A percentile compares a stretch with the other conserved stretches of the same genome.
These are phyloP conservation scores for Hyppa rectilinea DNA, from an alignment of 2,888 invertebrate genomes.

Conservation along the genomic window DNA sequence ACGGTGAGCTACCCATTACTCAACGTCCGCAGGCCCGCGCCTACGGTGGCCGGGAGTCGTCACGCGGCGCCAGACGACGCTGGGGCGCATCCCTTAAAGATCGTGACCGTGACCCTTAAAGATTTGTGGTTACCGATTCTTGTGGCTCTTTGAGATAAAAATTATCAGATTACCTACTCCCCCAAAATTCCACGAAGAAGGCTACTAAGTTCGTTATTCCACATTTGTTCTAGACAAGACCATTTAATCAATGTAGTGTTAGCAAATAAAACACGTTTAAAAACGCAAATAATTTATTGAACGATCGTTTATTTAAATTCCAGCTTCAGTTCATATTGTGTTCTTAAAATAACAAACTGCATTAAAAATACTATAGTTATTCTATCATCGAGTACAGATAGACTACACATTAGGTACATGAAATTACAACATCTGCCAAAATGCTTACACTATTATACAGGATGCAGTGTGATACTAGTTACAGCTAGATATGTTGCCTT, in stretches of 20 bases:
- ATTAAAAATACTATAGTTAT: slow-evolving; percentile 44
- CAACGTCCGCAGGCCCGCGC: too few species aligned
- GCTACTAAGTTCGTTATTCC: not conserved
- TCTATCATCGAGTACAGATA: slow-evolving; percentile 23
- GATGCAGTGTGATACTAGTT: slow-evolving; percentile 53
- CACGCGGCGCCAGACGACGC: too few species aligned
- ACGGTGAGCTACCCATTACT: too few species aligned
- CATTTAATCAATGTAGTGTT: slow-evolving; percentile 2
- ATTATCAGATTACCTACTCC: not conserved
- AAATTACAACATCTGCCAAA: slow-evolving; percentile 53
- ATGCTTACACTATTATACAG: slow-evolving; percentile 47
- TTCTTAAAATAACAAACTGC: slow-evolving; percentile 55
- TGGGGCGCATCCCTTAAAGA: too few species aligned
- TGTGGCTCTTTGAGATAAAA: not conserved
- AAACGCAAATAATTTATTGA: slow-evolving; percentile 68
- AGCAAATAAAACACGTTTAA: slow-evolving; percentile 49
- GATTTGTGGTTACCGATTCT: not conserved
- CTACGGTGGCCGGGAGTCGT: too few species aligned
- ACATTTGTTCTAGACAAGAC: not conserved
- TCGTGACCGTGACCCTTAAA: not conserved
- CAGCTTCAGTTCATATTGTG: slow-evolving; percentile 39
- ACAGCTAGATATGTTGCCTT: slow-evolving; percentile 45
- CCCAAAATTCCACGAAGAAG: not conserved
- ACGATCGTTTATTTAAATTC: slow-evolving; percentile 49
- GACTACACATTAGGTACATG: slow-evolving; percentile 25